Conservation (phyloP, 1,140 invertebrate species). For the Lepidurus apus region DNA sequence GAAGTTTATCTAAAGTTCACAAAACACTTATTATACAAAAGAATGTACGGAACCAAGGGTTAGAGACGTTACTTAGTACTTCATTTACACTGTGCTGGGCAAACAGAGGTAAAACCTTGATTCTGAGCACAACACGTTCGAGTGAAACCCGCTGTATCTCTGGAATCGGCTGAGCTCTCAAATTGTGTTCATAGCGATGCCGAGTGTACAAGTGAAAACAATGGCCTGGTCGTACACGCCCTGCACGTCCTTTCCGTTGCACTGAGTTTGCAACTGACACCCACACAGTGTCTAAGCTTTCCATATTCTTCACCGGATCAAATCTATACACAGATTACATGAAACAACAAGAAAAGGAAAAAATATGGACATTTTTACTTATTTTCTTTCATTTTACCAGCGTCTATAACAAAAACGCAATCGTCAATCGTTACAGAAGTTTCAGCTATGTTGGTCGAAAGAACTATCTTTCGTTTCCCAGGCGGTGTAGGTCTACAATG, state of each 20-base stretch:
- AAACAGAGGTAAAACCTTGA: conserved; percentile 45
- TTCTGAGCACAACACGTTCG: conserved; percentile 44
- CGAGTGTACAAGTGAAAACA: conserved; percentile 83
- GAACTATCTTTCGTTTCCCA: conserved; percentile 66
- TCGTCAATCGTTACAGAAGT: conserved; percentile 95
- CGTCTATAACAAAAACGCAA: conserved; percentile 91
- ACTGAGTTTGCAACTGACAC: conserved; percentile 85
- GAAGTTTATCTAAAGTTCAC: conserved; percentile 32
- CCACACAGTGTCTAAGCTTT: conserved; percentile 89
- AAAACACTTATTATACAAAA: not conserved
- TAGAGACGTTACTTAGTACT: conserved; percentile 36
- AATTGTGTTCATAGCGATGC: conserved; percentile 46
- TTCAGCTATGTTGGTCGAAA: conserved; percentile 88
- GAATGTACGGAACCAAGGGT: not conserved
- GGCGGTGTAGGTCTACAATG: conserved; percentile 52
- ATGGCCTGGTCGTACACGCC: conserved; percentile 76
- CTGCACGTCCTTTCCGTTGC: conserved; percentile 84
- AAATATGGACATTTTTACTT: conserved; percentile 40
- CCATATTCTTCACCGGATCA: conserved; percentile 90
- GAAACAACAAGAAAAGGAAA: not conserved
- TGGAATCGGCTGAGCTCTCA: conserved; percentile 45
- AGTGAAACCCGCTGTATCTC: conserved; percentile 46
- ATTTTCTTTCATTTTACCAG: conserved; percentile 80
- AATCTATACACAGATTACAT: conserved; percentile 49
- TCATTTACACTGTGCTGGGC: conserved; percentile 38